Conservation (phyloP, 2,797 vertebrate genomes). For the Malurus leucopterus region DNA sequence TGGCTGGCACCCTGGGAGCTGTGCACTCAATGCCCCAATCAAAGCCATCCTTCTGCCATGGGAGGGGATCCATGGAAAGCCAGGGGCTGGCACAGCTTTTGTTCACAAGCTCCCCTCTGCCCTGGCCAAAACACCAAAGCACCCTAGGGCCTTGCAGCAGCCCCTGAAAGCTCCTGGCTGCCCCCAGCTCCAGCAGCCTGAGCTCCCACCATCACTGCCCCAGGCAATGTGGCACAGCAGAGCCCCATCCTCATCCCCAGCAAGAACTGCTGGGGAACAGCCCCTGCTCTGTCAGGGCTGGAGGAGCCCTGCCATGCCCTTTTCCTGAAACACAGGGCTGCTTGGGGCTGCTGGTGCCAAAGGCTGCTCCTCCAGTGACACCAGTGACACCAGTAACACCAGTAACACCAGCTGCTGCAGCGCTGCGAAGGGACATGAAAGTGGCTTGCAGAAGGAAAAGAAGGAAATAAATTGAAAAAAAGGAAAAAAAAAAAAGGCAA, state of each 20-base stretch:
- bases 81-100: neutral
- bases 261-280: neutral
- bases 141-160: no score
- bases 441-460: neutral
- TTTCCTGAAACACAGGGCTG: neutral
- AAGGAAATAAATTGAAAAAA: neutral
- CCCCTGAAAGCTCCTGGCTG: neutral
- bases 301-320: neutral
- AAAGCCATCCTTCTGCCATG: neutral
- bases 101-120: neutral
- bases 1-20: neutral
- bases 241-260: neutral
- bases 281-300: neutral
- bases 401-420: neutral
- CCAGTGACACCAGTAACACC: neutral
- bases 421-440: neutral
- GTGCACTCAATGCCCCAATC: rapidly evolving
- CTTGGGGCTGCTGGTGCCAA: neutral
- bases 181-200: neutral
- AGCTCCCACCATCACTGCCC: neutral
- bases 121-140: neutral
- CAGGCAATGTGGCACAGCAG: neutral
- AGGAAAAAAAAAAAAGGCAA: neutral
- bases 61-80: neutral
- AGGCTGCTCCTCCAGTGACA: neutral